These are phyloP conservation scores for Phataginus tricuspis DNA, from an alignment of 2,797 vertebrate genomes.

Conservation along the genomic window DNA sequence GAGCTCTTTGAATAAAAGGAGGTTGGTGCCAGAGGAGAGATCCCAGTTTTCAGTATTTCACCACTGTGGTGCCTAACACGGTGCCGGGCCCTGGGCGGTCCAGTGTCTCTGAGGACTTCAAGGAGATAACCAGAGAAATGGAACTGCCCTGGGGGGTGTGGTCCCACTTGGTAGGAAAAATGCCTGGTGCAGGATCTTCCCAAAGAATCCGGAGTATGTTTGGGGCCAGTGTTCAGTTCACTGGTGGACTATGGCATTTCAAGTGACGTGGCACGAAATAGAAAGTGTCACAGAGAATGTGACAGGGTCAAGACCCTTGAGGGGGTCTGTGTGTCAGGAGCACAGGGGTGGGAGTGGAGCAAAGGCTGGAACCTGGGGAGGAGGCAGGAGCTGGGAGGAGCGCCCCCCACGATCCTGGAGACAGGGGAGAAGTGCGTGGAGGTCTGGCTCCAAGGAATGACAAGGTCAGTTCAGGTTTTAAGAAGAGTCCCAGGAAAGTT, in stretches of 20 bases:
- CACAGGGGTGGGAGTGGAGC: fast-evolving
- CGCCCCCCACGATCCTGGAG: not conserved
- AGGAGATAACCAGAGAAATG: not conserved
- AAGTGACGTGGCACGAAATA: not conserved
- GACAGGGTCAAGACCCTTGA: not conserved
- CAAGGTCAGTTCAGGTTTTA: not conserved
- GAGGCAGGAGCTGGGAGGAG: not conserved
- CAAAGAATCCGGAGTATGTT: not conserved
- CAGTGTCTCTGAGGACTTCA: not conserved
- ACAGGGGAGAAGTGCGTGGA: not conserved
- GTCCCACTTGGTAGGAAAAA: not conserved
- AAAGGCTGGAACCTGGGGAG: not conserved
- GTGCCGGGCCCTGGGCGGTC: not conserved
- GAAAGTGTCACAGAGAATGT: not conserved
- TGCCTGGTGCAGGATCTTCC: not conserved
- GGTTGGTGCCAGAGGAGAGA: not conserved
- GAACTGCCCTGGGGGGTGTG: fast-evolving
- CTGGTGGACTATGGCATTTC: not conserved
- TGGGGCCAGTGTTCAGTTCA: not conserved
- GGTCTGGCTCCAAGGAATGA: not conserved
- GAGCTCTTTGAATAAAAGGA: not conserved
- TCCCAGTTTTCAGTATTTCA: not conserved
- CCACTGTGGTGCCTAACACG: not conserved
- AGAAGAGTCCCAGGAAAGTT: not conserved
- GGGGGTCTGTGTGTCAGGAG: not conserved